Conservation (phyloP, 2,888 invertebrate genomes). For the Pandemis cinnamomeana region DNA sequence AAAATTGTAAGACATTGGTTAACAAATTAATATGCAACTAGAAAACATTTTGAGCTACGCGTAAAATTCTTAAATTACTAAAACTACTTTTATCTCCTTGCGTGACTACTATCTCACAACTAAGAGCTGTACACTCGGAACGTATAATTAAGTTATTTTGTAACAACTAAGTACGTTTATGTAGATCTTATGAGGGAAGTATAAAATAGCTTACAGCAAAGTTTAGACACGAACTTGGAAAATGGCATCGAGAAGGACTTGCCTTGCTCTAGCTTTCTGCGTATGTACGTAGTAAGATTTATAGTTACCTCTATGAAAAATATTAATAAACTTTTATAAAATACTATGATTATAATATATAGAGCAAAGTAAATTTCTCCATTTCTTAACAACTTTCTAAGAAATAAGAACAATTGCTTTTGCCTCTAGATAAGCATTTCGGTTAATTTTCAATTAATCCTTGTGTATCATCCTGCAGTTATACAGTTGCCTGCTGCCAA, state of each 20-base stretch:
- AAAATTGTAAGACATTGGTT: too few species aligned
- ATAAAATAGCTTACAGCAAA: slow-evolving; percentile 23
- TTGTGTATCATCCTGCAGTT: slow-evolving; percentile 17
- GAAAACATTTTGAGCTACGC: not conserved
- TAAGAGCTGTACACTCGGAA: not conserved
- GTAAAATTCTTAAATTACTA: not conserved
- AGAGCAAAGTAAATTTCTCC: too few species aligned
- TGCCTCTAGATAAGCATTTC: too few species aligned
- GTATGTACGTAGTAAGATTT: slow-evolving; percentile 16
- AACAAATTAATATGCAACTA: too few species aligned
- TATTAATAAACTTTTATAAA: not conserved
- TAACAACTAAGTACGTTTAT: slow-evolving; percentile 8
- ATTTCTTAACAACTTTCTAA: too few species aligned
- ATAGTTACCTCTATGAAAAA: not conserved
- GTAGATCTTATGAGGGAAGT: not conserved
- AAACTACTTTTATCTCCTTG: slow-evolving; percentile 38
- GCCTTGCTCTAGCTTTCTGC: slow-evolving; percentile 24
- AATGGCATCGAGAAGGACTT: slow-evolving; percentile 30
- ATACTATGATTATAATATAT: too few species aligned
- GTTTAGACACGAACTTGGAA: slow-evolving; percentile 12
- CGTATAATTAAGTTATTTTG: slow-evolving; percentile 32
- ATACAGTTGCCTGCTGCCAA: slow-evolving; percentile 35
- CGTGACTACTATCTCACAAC: slow-evolving; percentile 48
- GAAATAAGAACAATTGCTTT: too few species aligned
- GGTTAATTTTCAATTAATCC: too few species aligned